Percentiles rank a stretch among this genome's conserved stretches.
Conservation (phyloP, 2,797 vertebrate genomes). For the Chaetodon trifasciatus region DNA sequence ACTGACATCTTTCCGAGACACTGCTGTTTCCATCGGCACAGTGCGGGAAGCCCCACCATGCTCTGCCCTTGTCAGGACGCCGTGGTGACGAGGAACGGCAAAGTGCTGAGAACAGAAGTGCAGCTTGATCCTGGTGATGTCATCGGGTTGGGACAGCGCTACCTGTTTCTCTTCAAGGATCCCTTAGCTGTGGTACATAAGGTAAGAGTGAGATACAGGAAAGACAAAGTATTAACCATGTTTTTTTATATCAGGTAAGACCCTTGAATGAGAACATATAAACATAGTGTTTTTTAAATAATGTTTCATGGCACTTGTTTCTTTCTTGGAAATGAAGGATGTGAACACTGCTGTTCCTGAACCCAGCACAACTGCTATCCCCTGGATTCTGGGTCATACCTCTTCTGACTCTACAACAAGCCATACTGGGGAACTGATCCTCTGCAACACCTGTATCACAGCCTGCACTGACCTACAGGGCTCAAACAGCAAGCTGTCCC, state of each 20-base stretch:
- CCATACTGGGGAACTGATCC: slow-evolving; percentile 12
- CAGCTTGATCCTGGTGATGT: slow-evolving; percentile 83
- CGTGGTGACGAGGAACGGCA: slow-evolving; percentile 80
- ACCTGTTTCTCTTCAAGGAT: slow-evolving; percentile 88
- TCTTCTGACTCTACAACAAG: not conserved
- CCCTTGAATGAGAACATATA: not conserved
- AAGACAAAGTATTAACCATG: not conserved
- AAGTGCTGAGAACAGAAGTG: slow-evolving; percentile 65
- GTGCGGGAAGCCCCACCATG: slow-evolving; percentile 35
- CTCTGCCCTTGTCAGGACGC: slow-evolving; percentile 74
- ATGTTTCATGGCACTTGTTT: slow-evolving; percentile 9
- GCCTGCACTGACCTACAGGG: slow-evolving; percentile 18
- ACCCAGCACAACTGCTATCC: slow-evolving; percentile 16
- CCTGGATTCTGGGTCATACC: slow-evolving; percentile 47
- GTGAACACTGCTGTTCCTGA: slow-evolving; percentile 23
- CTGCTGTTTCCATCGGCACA: slow-evolving; percentile 75
- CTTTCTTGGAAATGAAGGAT: slow-evolving; percentile 56
- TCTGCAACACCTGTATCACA: slow-evolving; percentile 72
- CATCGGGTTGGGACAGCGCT: slow-evolving; percentile 83
- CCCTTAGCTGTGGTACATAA: slow-evolving; percentile 60
- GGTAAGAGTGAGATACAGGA: slow-evolving; percentile 50
- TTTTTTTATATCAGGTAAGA: not conserved
- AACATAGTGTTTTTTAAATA: not conserved
- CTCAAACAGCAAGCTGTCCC: not conserved
- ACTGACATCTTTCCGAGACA: slow-evolving; percentile 81